Base-by-base conservation (phyloP, 53 echinoderm and acorn worm genomes). In the Hippasteria phrygiana region DNA sequence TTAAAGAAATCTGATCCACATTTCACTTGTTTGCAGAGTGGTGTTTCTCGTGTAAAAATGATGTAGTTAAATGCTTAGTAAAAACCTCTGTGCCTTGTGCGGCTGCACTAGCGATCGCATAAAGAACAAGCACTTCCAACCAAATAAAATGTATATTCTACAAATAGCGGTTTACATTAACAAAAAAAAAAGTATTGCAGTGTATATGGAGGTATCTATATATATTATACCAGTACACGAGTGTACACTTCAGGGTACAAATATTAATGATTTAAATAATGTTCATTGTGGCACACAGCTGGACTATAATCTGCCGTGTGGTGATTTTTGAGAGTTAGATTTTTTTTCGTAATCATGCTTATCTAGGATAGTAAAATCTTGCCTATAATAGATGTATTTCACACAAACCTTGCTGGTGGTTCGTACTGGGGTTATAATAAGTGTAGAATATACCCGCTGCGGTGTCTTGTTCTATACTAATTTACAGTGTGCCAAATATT, bases 61-160 rank as follows among this genome's bases (percentile, higher is more conserved):
- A 56, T 24, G n/a, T 59, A 59, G 59, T 24, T 24, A 59, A 59
- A 8, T n/a, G 26, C 59, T 22, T 26, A 24, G 22, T n/a, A 12
- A 46, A n/a, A 66, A 85, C 85, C 85, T 85, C 46, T 39, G 85
- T 85, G 85, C 85, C 85, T 85, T 71, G 70, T 85, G 85, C 71
- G 32, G 33, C 70, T 66, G 34, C 35, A 28, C 28, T 27, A 43
- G 42, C 36, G 37, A 71, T 85, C 51, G 71, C 71, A 85, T 71
- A 69, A 85, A 70, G 75, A 85, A 85, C 48, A 85, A 71, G 85
- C 85, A 85, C 85, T 85, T 85, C 85, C 85, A 85, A 85, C 70
- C 38, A 85, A 78, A 75, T 47, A 40, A 28, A 83, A 29, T 66
- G 51, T 70, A 63, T 83, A 85, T 85, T 83, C 69, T 85, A 70